Evolutionary conservation across 2,888 invertebrate genomes (phyloP).

Genomic region (Gastracanthus pulcherrimus): DNA sequence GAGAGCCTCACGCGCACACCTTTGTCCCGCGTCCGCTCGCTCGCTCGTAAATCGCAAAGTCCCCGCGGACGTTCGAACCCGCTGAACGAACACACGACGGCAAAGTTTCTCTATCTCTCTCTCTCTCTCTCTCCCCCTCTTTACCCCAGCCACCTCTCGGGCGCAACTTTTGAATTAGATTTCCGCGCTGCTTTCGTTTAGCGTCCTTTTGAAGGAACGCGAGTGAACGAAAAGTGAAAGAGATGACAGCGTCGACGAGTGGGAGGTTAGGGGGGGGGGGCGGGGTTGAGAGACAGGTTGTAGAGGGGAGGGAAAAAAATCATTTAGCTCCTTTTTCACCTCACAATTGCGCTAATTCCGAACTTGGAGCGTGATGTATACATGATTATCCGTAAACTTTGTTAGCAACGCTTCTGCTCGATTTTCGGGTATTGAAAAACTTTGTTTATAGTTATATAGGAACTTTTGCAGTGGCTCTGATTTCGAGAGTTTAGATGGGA

Average conservation of each 20-base stretch:
- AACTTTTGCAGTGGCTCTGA: no score
- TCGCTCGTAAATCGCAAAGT: slow-evolving; percentile 49
- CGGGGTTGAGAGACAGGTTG: not conserved
- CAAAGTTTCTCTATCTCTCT: slow-evolving; percentile 21
- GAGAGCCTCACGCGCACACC: slow-evolving; percentile 18
- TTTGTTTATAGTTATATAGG: no score
- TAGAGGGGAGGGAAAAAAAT: slow-evolving; percentile 10
- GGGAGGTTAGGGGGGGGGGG: not conserved
- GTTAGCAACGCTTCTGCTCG: not conserved
- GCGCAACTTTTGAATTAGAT: slow-evolving; percentile 56
- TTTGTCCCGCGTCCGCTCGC: slow-evolving; percentile 40
- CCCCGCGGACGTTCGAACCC: slow-evolving; percentile 25
- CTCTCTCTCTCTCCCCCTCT: not conserved
- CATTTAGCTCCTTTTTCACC: slow-evolving; percentile 2
- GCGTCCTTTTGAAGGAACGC: slow-evolving; percentile 32
- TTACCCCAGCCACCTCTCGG: not conserved
- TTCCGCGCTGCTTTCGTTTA: slow-evolving; percentile 46
- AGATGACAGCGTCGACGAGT: not conserved
- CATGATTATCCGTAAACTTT: not conserved
- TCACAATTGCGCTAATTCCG: slow-evolving; percentile 34
- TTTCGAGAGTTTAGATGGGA: no score
- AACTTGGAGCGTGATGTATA: not conserved
- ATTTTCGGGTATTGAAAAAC: slow-evolving; percentile 30
- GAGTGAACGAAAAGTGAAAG: slow-evolving; percentile 1
- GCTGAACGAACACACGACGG: slow-evolving; percentile 13